These are phyloP conservation scores for Asteroscopus sphinx DNA, from an alignment of 2,888 invertebrate genomes.

Conservation along the genomic window DNA sequence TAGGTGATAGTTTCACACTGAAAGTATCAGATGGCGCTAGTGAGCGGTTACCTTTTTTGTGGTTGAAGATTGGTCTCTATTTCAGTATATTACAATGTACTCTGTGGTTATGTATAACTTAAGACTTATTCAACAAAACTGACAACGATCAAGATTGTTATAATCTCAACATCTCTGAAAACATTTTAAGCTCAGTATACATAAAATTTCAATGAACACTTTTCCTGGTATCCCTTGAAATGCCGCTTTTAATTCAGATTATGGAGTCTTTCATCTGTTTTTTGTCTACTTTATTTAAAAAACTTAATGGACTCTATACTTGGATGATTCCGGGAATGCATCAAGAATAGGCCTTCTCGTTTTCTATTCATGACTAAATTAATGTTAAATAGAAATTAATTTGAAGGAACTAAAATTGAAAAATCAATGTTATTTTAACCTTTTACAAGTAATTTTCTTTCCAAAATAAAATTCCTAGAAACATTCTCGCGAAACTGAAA, in stretches of 20 bases:
- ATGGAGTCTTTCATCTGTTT: conserved; percentile 4
- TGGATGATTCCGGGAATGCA: not conserved
- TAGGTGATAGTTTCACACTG: too few species aligned
- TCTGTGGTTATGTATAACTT: too few species aligned
- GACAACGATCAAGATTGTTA: not conserved
- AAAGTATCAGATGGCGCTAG: too few species aligned
- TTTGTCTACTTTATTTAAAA: not conserved
- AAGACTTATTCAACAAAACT: not conserved
- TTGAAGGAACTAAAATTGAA: too few species aligned
- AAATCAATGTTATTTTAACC: too few species aligned
- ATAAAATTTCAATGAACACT: not conserved
- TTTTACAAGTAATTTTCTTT: too few species aligned
- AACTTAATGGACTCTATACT: not conserved
- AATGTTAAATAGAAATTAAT: not conserved
- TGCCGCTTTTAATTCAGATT: too few species aligned
- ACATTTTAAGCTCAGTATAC: not conserved
- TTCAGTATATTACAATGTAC: too few species aligned
- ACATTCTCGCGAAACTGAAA: too few species aligned
- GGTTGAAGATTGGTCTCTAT: too few species aligned
- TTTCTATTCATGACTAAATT: not conserved
- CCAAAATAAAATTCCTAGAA: too few species aligned
- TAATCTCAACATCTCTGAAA: not conserved
- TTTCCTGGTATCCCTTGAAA: conserved; percentile 5
- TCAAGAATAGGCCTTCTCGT: not conserved
- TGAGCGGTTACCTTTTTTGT: too few species aligned